Percentiles rank a stretch among this genome's conserved stretches.
phyloP scores from a whole-genome alignment of 2,113 vertebrate species.

The Centrocercus urophasianus region DNA sequence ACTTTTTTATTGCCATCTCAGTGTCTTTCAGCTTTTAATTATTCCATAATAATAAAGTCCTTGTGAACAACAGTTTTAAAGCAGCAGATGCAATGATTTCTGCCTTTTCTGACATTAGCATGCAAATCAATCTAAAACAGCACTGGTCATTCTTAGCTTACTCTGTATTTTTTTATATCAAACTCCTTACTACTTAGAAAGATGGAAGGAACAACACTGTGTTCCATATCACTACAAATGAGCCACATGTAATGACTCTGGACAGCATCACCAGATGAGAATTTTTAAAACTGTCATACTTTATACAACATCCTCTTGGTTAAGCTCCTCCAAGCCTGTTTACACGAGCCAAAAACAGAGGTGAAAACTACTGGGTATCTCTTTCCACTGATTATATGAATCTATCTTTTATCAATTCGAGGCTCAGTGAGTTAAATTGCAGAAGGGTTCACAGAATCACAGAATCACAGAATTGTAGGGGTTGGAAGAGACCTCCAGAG shows the following conservation, averaged over 20 bases:
- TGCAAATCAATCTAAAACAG: neutral
- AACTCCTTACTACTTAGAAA: neutral
- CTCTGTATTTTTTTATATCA: neutral
- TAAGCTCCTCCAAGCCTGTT: neutral
- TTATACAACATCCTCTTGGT: neutral
- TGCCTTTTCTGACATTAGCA: neutral
- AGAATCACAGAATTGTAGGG: too few species aligned
- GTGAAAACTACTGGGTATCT: neutral
- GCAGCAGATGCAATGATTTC: neutral
- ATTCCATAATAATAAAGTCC: neutral
- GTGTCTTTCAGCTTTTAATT: slow-evolving; percentile 1
- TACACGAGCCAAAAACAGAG: neutral
- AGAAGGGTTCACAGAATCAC: neutral
- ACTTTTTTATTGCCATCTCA: neutral
- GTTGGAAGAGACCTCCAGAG: too few species aligned
- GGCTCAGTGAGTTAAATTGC: neutral
- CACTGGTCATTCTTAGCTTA: neutral
- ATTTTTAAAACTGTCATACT: neutral
- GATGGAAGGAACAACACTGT: neutral
- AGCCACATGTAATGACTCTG: neutral
- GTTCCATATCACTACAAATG: neutral
- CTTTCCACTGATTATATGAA: neutral
- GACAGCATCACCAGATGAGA: neutral
- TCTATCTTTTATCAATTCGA: neutral
- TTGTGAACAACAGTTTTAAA: neutral